Base-by-base conservation (phyloP, 2,888 invertebrate species). In the Maniola hyperantus region DNA sequence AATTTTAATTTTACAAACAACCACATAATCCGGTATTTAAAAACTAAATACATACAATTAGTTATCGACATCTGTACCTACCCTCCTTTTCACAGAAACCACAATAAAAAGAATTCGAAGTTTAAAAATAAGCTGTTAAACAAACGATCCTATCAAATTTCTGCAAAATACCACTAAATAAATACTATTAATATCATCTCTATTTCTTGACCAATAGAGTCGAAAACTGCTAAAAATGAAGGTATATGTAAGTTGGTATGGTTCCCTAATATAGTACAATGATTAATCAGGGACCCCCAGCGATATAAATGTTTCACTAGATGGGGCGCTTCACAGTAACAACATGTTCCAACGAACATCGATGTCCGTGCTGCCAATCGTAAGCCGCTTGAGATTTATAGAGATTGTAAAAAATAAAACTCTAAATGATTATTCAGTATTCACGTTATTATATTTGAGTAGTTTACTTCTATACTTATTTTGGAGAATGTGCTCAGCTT, bases 231-330 rank as follows among this genome's bases (percentile, higher is more conserved):
- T 26, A 8, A 36, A 11, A 6, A 5, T 13, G 7, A 5, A 18
- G 0, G 20, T 13, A 13, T 51, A 34, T 13, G 1, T 66, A 58
- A 54, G 11, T 54, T 67, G 46, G 39, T 46, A 46, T 42, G 15
- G 55, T 42, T 46, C 67, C 69, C 67, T 64, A 61, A 69, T 67
- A 71, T 64, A 67, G 67, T 73, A 78, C 76, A 77, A 74, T 75
- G 75, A 76, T 77, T 75, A 78, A 78, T 77, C 73, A 74, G 72
- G 70, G 65, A 71, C 76, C 71, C 74, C 69, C 26, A 26, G 26
- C 26, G 26, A 26, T 26, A 26, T 26, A 26, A 26, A 26, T 26
- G 26, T 26, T 26, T 4, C 2, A 1, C 26, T 26, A 26, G 26
- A 26, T 26, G 26, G 26, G 26, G 26, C 26, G 26, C 26, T 26